Percentiles rank a stretch among this genome's conserved stretches.
These are phyloP conservation scores for Anastrepha obliqua DNA, from an alignment of 1,140 invertebrate species.

Conservation along the genomic window DNA sequence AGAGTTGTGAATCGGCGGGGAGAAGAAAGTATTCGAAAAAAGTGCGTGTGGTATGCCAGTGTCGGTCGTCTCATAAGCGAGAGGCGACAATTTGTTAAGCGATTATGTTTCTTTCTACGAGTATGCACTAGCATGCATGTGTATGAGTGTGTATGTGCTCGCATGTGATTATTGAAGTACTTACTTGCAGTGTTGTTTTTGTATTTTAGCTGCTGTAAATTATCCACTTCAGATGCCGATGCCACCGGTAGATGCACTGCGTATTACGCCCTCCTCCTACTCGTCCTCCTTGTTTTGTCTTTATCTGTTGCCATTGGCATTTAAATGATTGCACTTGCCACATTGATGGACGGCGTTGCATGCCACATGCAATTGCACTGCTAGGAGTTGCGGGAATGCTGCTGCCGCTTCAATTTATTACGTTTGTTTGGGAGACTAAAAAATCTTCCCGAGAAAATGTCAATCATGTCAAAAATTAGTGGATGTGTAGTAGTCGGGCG, in stretches of 20 bases:
- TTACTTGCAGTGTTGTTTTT: neutral
- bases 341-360: conserved; percentile 36
- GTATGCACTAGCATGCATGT: neutral
- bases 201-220: conserved; percentile 28
- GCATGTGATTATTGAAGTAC: conserved; percentile 34
- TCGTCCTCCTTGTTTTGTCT: neutral
- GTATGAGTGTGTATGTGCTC: neutral
- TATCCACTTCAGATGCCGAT: conserved; percentile 40
- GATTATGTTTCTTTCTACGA: conserved; percentile 22
- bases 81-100: conserved; percentile 49
- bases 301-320: conserved; percentile 37
- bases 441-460: conserved; percentile 21
- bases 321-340: conserved; percentile 47
- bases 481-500: neutral
- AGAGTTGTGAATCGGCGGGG: neutral
- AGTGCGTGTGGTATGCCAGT: conserved; percentile 2
- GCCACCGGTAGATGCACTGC: neutral
- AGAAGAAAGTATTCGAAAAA: neutral
- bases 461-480: conserved; percentile 50
- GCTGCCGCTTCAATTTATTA: neutral
- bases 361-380: conserved; percentile 32
- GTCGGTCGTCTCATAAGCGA: neutral
- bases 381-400: neutral
- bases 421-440: neutral
- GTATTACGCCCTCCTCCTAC: neutral